Percentiles rank a stretch among this genome's conserved stretches.
These are phyloP conservation scores for Delphinapterus leucas DNA, from an alignment of 2,113 vertebrate genomes.

Conservation along the genomic window DNA sequence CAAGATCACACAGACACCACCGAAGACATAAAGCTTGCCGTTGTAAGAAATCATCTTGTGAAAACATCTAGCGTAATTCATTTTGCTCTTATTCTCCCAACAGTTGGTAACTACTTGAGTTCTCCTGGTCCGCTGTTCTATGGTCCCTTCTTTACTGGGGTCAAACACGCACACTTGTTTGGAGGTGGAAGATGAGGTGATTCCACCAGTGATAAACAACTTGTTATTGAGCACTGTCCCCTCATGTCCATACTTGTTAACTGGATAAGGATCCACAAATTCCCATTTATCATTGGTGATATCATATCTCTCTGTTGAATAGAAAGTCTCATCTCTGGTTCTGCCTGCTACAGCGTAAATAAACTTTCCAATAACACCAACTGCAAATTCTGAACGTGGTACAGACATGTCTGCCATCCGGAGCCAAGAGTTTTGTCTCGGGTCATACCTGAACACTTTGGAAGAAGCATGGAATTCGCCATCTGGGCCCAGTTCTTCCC, in stretches of 20 bases:
- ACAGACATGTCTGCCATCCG: slow-evolving; percentile 99
- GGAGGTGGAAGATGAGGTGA: slow-evolving; percentile 98
- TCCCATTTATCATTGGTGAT: slow-evolving; percentile 98
- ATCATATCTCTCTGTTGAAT: slow-evolving; percentile 97
- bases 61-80: slow-evolving; percentile 99
- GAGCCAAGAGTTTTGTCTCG: slow-evolving; percentile 97
- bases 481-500: slow-evolving; percentile 97
- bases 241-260: slow-evolving; percentile 98
- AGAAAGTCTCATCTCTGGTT: slow-evolving; percentile 98
- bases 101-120: slow-evolving; percentile 93
- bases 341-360: slow-evolving; percentile 97
- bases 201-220: slow-evolving; percentile 97
- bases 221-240: slow-evolving; percentile 96
- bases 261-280: slow-evolving; percentile 98
- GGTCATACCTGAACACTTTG: slow-evolving; percentile 98
- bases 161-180: slow-evolving; percentile 99
- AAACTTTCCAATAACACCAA: slow-evolving; percentile 96
- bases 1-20: slow-evolving; percentile 97
- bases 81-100: slow-evolving; percentile 99
- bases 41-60: slow-evolving; percentile 99
- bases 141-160: slow-evolving; percentile 92
- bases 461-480: slow-evolving; percentile 99
- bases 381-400: slow-evolving; percentile 97
- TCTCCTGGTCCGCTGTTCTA: slow-evolving; percentile 91
- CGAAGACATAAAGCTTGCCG: slow-evolving; percentile 98